Base-by-base conservation (phyloP, 2,113 vertebrate species). In the Corythornis vintsioides region DNA sequence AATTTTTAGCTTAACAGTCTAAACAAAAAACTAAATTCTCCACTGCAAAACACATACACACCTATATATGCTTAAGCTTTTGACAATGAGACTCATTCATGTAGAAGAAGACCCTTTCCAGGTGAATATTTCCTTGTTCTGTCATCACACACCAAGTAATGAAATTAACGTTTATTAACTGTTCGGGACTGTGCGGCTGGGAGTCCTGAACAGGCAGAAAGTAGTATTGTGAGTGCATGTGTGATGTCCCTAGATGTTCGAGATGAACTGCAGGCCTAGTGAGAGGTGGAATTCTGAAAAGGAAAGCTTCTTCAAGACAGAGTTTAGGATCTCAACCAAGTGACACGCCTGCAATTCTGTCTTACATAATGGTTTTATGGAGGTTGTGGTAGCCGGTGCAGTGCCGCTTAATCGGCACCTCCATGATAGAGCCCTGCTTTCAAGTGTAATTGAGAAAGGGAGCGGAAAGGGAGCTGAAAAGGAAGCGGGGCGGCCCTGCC, bases 71-170 rank as follows among this genome's bases (percentile, higher is more conserved):
- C 74, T 90, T 45, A 29, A 53, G 70, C 8, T 52, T 93, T 86
- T 88, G 52, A 94, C 94, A 95, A 91, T 85, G 81, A 56, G 79
- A 77, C 61, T 90, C 66, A 95, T 94, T 95, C 93, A 94, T 79
- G 60, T 70, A 91, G 79, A 78, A 92, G 94, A 96, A 3, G 90
- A 93, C 79, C 88, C 88, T 94, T 73, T 84, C 76, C 70, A 89
- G 77, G 81, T 73, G 88, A 93, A 81, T 82, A 77, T 96, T 91
- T n/a, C 66, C 86, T 71, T 89, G 64, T 90, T 76, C 63, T 83
- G 67, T 61, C 5, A 0, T 81, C 73, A 69, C 55, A 78, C 2
- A 0, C 77, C 61, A 31, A 43, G 24, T 19, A 89, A 74, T 15
- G 33, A 21, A 75, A 72, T 82, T 92, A 73, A 65, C 1, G 0